Conservation (phyloP, 2,888 invertebrate genomes). For the Sarcophaga carnaria region DNA sequence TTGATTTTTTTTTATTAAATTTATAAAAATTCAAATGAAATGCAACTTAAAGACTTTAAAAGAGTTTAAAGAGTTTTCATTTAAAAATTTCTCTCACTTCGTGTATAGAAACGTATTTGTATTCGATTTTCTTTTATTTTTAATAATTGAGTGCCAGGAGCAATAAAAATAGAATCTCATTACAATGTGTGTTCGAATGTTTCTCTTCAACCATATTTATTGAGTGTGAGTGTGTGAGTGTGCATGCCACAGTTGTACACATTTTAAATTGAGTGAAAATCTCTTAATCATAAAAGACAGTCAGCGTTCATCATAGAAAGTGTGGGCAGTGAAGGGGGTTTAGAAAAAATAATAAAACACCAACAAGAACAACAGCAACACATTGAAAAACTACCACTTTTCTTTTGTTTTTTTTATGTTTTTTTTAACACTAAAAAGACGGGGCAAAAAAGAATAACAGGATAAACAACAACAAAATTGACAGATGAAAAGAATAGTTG, state of each 20-base stretch:
- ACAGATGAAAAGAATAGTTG: slow-evolving; percentile 48
- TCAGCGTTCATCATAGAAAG: slow-evolving; percentile 14
- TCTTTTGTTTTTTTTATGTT: not conserved
- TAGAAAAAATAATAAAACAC: not conserved
- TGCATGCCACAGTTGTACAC: slow-evolving; percentile 31
- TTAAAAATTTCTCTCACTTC: not conserved
- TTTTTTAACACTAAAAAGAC: slow-evolving; percentile 10
- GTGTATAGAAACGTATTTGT: not conserved
- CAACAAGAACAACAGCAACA: not conserved
- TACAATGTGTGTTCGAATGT: not conserved
- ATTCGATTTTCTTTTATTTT: too few relatives aligned
- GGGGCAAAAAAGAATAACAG: slow-evolving; percentile 9
- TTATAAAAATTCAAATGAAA: too few relatives aligned
- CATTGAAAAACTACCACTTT: slow-evolving; percentile 54
- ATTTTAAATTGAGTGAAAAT: slow-evolving; percentile 51
- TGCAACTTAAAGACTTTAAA: too few relatives aligned
- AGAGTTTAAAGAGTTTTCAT: too few relatives aligned
- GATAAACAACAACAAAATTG: slow-evolving; percentile 19
- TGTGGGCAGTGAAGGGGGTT: too few relatives aligned
- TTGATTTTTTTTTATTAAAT: too few relatives aligned
- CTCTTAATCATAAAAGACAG: slow-evolving; percentile 44
- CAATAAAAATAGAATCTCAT: slow-evolving; percentile 5
- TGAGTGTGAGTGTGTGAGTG: not conserved
- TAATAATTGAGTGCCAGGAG: too few relatives aligned
- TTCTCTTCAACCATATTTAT: not conserved